Evolutionary conservation across 2,113 vertebrate species (phyloP), one percentile per base, ranked within the genome.

Genomic region (Falco punctatus): DNA sequence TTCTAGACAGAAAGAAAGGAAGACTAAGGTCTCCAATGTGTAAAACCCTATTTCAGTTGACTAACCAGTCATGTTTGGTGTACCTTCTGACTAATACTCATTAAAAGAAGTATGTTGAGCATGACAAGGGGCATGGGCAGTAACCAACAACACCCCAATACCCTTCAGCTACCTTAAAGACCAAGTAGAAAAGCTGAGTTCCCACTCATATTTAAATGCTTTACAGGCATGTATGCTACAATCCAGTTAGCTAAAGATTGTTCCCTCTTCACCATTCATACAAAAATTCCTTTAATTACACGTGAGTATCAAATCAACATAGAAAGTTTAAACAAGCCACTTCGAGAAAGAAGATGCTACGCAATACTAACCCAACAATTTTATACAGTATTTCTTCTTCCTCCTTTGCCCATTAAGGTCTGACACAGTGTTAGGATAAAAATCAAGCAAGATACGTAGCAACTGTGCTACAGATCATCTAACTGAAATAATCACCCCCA

Each of bases 181-280:
- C 10, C 30, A 72, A 72, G 58, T 2, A 72, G 23, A 86, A 90
- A 73, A 73, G 64, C 19, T 1, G 2, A 54, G 15, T 23, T 85
- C 44, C 44, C 2, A 1, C 46, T 38, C 0, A 1, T 17, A 74
- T n/a, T 72, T 46, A 48, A 88, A 59, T 1, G 1, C 38, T 54
- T 74, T 13, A 49, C 2, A 67, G 20, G 23, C 14, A 64, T 2
- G 7, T 42, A 57, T 24, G 65, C 12, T 54, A 44, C n/a, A 49
- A 35, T 14, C 1, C 1, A 57, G 69, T 64, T 51, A 57, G 21
- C 44, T 69, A 13, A 64, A 88, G 38, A 23, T 33, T 59, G 12
- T 48, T 65, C 9, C 21, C 15, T 6, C 28, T 86, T 65, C 52
- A 48, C 17, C 30, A 59, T 49, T 64, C 27, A 69, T 15, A 44